A percentile compares a stretch with the other conserved stretches of the same genome.
Evolutionary conservation across 2,113 vertebrate genomes (phyloP).

Genomic region (Gymnocephalus cernua): DNA sequence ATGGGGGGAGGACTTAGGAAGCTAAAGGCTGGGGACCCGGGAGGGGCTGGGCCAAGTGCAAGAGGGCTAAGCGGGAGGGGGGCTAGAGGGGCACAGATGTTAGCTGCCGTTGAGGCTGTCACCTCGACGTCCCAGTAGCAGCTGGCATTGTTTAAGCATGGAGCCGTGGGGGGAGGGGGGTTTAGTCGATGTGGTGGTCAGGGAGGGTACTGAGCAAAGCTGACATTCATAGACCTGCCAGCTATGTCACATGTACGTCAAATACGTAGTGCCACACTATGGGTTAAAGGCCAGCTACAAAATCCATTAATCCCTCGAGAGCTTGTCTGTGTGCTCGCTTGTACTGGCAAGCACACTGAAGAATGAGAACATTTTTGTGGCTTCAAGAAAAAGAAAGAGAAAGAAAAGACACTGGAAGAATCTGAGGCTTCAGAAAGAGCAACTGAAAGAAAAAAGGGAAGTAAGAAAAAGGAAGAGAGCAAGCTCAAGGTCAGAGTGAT

Average conservation of each 20-base stretch:
- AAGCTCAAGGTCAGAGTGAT: not conserved
- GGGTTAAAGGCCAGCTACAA: slow-evolving; percentile 51
- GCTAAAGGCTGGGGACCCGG: slow-evolving; percentile 29
- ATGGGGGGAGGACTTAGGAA: not conserved
- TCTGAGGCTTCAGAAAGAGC: not conserved
- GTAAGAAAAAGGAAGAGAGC: not conserved
- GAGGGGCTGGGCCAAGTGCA: slow-evolving; percentile 53
- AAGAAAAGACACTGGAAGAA: not conserved
- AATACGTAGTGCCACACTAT: slow-evolving; percentile 53
- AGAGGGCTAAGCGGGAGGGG: slow-evolving; percentile 47
- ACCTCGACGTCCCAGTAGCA: slow-evolving; percentile 72
- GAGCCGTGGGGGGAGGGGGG: slow-evolving; percentile 7
- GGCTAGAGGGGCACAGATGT: slow-evolving; percentile 78
- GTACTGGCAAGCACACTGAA: slow-evolving; percentile 6
- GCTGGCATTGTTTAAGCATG: slow-evolving; percentile 76
- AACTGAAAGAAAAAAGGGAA: not conserved
- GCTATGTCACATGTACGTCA: slow-evolving; percentile 71
- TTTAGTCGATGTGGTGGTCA: not conserved
- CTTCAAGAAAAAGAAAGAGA: not conserved
- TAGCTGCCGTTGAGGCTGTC: slow-evolving; percentile 72
- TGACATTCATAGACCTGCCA: slow-evolving; percentile 39
- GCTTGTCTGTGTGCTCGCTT: slow-evolving; percentile 33
- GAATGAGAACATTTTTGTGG: slow-evolving; percentile 11
- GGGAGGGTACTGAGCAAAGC: not conserved
- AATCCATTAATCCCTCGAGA: slow-evolving; percentile 57